Evolutionary conservation across 2,888 invertebrate species (phyloP).

Genomic region (Molanna angustata): DNA sequence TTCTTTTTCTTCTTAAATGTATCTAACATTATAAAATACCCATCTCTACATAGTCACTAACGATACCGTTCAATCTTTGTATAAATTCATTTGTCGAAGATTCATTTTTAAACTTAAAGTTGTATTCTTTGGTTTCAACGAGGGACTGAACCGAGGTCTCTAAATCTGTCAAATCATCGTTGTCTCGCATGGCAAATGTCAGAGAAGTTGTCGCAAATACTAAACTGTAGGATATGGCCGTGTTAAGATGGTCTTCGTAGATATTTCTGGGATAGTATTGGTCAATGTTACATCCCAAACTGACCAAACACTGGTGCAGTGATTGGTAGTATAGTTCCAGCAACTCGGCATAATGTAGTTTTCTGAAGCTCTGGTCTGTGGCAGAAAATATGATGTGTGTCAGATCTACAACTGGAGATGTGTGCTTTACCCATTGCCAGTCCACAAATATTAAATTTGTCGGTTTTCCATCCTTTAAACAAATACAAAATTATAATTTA

Average conservation of each 20-base stretch:
- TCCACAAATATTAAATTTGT: slow-evolving; percentile 15
- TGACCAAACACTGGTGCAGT: not conserved
- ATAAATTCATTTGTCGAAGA: not conserved
- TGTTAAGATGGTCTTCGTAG: slow-evolving; percentile 10
- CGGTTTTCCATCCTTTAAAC: slow-evolving; percentile 8
- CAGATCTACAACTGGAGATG: slow-evolving; percentile 18
- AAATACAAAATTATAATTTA: not conserved
- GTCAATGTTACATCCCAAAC: slow-evolving; percentile 15
- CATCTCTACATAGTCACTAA: not conserved
- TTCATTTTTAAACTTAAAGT: not conserved
- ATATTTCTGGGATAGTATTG: slow-evolving; percentile 13
- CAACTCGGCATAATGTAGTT: slow-evolving; percentile 11
- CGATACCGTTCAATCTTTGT: slow-evolving; percentile 1
- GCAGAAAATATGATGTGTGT: slow-evolving; percentile 14
- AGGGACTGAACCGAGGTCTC: not conserved
- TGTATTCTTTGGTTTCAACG: not conserved
- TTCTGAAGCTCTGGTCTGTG: slow-evolving; percentile 3
- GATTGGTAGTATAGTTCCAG: slow-evolving; percentile 12
- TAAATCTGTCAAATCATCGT: slow-evolving; percentile 6
- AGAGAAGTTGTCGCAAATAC: slow-evolving; percentile 2
- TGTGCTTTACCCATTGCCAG: slow-evolving; percentile 20
- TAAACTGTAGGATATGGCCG: slow-evolving; percentile 8
- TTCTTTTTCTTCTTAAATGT: no score
- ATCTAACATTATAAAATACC: no score
- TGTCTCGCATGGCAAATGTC: slow-evolving; percentile 6